A percentile compares a stretch with the other conserved stretches of the same genome.
Conservation (phyloP, 2,113 vertebrate species). For the Microcebus lehilahytsara region DNA sequence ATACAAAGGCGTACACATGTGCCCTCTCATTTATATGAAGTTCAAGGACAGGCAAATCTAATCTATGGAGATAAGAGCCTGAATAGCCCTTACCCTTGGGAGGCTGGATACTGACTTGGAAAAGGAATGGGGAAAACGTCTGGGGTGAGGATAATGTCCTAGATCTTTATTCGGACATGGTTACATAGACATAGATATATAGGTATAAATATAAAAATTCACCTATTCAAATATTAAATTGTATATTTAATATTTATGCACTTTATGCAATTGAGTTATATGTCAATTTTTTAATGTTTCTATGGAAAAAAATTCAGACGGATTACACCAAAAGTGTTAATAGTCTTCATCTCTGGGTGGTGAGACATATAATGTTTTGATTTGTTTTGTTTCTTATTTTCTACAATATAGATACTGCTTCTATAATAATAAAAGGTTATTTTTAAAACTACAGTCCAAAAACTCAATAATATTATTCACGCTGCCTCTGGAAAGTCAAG, state of each 20-base stretch:
- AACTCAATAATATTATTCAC: conserved; percentile 31
- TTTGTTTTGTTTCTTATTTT: conserved; percentile 21
- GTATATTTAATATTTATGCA: conserved; percentile 4
- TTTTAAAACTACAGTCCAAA: conserved; percentile 45
- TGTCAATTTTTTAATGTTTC: background rate
- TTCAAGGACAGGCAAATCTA: background rate
- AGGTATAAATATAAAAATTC: background rate
- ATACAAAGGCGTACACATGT: background rate
- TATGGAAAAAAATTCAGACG: background rate
- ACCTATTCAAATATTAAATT: background rate
- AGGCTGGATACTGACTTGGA: background rate
- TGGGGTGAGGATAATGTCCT: background rate
- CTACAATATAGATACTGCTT: background rate
- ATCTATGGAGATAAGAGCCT: background rate
- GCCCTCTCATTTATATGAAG: background rate
- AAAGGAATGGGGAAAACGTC: background rate
- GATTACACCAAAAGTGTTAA: background rate
- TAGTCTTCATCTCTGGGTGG: background rate
- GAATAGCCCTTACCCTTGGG: background rate
- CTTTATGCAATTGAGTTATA: background rate
- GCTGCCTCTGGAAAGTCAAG: background rate
- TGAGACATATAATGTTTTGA: background rate
- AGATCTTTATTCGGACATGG: background rate
- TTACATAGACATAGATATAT: background rate
- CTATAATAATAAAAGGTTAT: conserved; percentile 21